Conservation (phyloP, 35 echinoderm and acorn worm species). For the Acanthaster planci region DNA sequence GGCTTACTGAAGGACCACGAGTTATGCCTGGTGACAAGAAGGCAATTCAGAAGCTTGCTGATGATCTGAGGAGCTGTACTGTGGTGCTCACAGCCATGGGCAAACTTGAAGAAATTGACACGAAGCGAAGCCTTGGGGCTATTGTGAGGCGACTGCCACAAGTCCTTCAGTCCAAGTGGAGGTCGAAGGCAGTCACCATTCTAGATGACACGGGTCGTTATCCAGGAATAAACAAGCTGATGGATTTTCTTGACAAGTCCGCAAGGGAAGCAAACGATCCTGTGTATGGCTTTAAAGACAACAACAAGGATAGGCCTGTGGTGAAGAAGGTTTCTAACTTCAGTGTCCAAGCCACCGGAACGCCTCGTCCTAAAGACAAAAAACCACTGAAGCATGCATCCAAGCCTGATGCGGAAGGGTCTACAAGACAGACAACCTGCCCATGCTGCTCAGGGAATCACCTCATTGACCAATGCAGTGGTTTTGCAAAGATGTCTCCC, state of each 20-base stretch:
- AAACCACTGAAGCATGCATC: background rate
- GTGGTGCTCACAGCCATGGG: too few relatives aligned
- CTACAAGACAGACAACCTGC: background rate
- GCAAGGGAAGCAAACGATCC: conserved; percentile 22
- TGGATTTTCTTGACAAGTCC: conserved; percentile 18
- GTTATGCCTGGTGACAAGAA: conserved; percentile 16
- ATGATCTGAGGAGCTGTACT: too few relatives aligned
- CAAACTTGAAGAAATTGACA: too few relatives aligned
- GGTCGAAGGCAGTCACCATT: background rate
- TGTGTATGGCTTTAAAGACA: background rate
- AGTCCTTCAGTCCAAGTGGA: conserved; percentile 32
- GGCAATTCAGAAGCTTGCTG: conserved; percentile 45
- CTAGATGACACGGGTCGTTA: background rate
- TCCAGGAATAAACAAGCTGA: conserved; percentile 15
- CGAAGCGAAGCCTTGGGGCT: conserved; percentile 11
- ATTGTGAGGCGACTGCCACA: conserved; percentile 23
- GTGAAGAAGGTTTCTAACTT: background rate
- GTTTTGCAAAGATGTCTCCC: conserved; percentile 22
- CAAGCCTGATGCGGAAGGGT: background rate
- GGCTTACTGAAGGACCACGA: conserved; percentile 32
- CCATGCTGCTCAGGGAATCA: background rate
- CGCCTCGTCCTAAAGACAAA: too few relatives aligned
- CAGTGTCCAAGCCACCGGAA: too few relatives aligned
- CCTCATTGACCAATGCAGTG: conserved; percentile 20
- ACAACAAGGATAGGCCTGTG: background rate